These are phyloP conservation scores for Hippopotamyrus pictus DNA, from an alignment of 2,797 vertebrate species.

Conservation along the genomic window DNA sequence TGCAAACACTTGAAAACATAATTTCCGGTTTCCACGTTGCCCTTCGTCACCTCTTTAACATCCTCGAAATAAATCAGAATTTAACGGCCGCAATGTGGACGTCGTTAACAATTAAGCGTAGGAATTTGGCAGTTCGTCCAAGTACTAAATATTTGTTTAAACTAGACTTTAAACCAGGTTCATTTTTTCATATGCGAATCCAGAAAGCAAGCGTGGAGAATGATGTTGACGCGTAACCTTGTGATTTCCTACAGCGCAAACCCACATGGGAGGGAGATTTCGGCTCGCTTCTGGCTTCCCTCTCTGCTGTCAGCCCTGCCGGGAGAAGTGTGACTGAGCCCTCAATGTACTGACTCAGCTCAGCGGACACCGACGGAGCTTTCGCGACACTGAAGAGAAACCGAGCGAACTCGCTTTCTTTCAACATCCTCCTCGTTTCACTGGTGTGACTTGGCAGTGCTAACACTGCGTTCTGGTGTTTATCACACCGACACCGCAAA, in stretches of 20 bases:
- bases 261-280: not conserved
- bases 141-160: not conserved
- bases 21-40: not conserved
- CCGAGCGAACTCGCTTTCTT: not conserved
- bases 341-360: not conserved
- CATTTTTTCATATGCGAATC: not conserved
- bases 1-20: not conserved
- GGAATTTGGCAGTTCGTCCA: not conserved
- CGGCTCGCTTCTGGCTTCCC: not conserved
- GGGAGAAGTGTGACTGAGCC: not conserved
- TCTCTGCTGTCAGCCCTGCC: not conserved
- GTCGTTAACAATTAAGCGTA: not conserved
- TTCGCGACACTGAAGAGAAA: not conserved
- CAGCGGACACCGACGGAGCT: not conserved
- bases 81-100: not conserved
- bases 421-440: not conserved
- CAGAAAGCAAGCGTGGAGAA: not conserved
- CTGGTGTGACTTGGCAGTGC: not conserved
- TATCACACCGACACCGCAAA: not conserved
- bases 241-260: not conserved
- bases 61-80: not conserved
- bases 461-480: not conserved
- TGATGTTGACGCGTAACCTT: not conserved
- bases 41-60: not conserved
- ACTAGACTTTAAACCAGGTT: not conserved